A percentile compares a stretch with the other conserved stretches of the same genome.
These are phyloP conservation scores for Magallana angulata DNA, from an alignment of 1,140 invertebrate species.

Conservation along the genomic window DNA sequence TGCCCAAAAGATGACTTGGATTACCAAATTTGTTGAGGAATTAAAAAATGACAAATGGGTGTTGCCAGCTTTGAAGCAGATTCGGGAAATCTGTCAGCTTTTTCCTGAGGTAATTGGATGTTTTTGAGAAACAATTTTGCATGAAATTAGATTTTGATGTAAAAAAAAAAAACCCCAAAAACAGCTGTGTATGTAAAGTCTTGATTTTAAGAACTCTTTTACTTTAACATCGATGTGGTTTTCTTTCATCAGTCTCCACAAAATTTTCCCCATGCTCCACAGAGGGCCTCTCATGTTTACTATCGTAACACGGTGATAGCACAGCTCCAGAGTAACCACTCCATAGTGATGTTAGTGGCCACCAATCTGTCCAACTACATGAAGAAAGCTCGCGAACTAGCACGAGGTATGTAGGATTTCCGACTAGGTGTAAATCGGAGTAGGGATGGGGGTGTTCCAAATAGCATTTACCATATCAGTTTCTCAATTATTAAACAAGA, in stretches of 20 bases:
- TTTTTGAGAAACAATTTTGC: not conserved
- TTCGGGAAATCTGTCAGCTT: slow-evolving; percentile 95
- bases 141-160: not conserved
- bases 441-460: no score
- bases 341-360: slow-evolving; percentile 94
- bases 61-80: slow-evolving; percentile 95
- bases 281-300: slow-evolving; percentile 79
- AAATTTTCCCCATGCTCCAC: slow-evolving; percentile 84
- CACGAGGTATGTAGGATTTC: slow-evolving; percentile 81
- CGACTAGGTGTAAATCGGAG: no score
- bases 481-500: no score
- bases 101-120: slow-evolving; percentile 85
- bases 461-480: no score
- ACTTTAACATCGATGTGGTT: not conserved
- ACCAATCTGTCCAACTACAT: slow-evolving; percentile 95
- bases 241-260: slow-evolving; percentile 81
- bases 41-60: slow-evolving; percentile 94
- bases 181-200: not conserved
- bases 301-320: slow-evolving; percentile 91
- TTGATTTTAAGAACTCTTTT: not conserved
- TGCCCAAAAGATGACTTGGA: slow-evolving; percentile 96
- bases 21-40: slow-evolving; percentile 97
- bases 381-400: slow-evolving; percentile 88
- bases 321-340: slow-evolving; percentile 93
- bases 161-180: not conserved